Conservation (phyloP, 2,113 vertebrate species). For the Sander lucioperca region DNA sequence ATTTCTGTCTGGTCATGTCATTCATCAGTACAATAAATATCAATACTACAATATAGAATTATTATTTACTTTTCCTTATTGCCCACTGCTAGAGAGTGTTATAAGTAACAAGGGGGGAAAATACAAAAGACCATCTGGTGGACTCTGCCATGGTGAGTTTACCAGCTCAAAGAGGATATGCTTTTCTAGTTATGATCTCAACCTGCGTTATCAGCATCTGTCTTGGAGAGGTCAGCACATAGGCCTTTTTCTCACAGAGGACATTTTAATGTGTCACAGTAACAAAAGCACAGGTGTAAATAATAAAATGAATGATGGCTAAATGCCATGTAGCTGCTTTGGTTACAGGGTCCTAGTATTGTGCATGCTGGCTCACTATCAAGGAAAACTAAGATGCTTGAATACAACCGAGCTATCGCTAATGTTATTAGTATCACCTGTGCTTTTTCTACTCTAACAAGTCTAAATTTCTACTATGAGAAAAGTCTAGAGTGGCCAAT, state of each 20-base stretch:
- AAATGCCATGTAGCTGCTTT: not conserved
- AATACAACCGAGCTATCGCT: not conserved
- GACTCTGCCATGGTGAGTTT: not conserved
- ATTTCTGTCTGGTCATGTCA: not conserved
- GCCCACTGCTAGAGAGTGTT: not conserved
- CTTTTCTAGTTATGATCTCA: not conserved
- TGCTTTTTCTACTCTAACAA: not conserved
- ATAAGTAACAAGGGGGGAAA: not conserved
- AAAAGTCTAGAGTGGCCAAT: not conserved
- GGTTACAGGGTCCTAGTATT: not conserved
- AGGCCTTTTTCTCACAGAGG: not conserved
- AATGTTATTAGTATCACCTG: slow-evolving; percentile 4
- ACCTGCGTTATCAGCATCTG: not conserved
- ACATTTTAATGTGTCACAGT: not conserved
- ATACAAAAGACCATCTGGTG: not conserved
- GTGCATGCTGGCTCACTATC: no score
- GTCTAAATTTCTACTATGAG: not conserved
- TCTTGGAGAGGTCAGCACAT: not conserved
- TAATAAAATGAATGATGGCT: not conserved
- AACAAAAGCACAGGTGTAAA: not conserved
- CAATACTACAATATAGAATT: not conserved
- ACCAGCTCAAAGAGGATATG: slow-evolving; percentile 4
- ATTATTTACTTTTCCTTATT: not conserved
- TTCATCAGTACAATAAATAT: no score
- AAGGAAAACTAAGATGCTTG: not conserved